Evolutionary conservation across 2,888 invertebrate species (phyloP).

Genomic region (Bombylius major): DNA sequence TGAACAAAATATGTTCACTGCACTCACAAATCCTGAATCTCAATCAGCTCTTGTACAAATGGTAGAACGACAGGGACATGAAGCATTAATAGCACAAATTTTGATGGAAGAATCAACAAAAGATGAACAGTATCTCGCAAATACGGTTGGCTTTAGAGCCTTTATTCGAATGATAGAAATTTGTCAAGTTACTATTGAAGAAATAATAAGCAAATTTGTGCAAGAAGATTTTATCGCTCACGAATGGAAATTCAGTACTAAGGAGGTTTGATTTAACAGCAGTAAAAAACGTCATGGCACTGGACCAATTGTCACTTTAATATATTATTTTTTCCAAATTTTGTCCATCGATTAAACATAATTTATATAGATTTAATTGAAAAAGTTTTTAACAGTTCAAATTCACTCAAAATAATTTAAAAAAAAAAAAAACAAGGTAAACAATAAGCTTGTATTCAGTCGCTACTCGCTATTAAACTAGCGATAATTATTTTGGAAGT

Average conservation of each 20-base stretch:
- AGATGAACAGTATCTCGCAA: constrained; percentile 62
- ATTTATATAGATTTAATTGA: not conserved
- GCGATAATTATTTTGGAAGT: not conserved
- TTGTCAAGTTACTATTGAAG: constrained; percentile 68
- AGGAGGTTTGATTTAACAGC: constrained; percentile 31
- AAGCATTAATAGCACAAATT: constrained; percentile 67
- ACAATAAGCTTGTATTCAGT: too few species aligned
- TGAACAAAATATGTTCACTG: constrained; percentile 65
- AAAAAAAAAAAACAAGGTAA: not conserved
- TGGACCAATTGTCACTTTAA: too few species aligned
- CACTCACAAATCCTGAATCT: constrained; percentile 64
- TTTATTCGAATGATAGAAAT: constrained; percentile 76
- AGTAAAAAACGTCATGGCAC: not conserved
- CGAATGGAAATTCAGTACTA: constrained; percentile 55
- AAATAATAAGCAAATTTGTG: constrained; percentile 67
- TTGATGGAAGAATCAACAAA: constrained; percentile 67
- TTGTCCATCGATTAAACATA: not conserved
- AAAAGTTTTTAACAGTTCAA: too few species aligned
- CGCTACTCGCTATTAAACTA: too few species aligned
- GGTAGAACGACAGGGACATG: constrained; percentile 72
- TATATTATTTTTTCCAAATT: not conserved
- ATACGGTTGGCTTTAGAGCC: constrained; percentile 72
- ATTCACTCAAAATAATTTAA: not conserved
- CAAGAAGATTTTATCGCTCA: constrained; percentile 73
- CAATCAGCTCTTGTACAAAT: constrained; percentile 74